These are phyloP conservation scores for Loriculus beryllinus DNA, from an alignment of 2,797 vertebrate genomes.

Conservation along the genomic window DNA sequence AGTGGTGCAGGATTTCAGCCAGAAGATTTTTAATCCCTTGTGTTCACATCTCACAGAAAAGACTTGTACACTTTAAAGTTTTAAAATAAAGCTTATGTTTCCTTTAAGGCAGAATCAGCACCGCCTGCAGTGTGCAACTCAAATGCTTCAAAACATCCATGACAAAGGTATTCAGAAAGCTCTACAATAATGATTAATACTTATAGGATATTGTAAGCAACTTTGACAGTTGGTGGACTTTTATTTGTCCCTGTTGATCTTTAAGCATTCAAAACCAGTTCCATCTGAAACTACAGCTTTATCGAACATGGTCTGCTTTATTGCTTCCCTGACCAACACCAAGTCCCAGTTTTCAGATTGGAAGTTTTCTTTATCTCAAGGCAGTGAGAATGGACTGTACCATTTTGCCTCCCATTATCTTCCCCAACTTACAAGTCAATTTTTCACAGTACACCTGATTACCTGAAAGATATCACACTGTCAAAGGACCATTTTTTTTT, in stretches of 20 bases:
- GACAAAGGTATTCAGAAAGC: slow-evolving; percentile 45
- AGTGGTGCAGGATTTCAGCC: slow-evolving; percentile 48
- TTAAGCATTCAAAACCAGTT: background rate
- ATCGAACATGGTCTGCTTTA: background rate
- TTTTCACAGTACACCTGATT: background rate
- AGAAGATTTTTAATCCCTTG: slow-evolving; percentile 53
- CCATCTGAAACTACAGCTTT: slow-evolving; percentile 6
- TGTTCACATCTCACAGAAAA: slow-evolving; percentile 47
- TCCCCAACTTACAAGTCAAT: background rate
- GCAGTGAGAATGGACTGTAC: background rate
- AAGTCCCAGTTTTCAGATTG: background rate
- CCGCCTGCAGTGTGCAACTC: slow-evolving; percentile 22
- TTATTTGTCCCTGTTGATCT: slow-evolving; percentile 23
- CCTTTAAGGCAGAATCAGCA: slow-evolving; percentile 53
- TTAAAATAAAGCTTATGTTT: slow-evolving; percentile 61
- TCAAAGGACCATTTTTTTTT: background rate
- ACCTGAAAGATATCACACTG: background rate
- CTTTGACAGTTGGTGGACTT: background rate
- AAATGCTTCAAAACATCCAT: slow-evolving; percentile 24
- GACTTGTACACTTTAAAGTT: slow-evolving; percentile 28
- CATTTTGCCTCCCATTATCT: background rate
- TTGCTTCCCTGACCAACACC: background rate
- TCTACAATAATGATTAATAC: slow-evolving; percentile 41
- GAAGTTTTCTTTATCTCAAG: background rate
- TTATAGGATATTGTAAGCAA: slow-evolving; percentile 22